Conservation (phyloP, 2,797 vertebrate genomes). For the Triplophysa yarkandensis region DNA sequence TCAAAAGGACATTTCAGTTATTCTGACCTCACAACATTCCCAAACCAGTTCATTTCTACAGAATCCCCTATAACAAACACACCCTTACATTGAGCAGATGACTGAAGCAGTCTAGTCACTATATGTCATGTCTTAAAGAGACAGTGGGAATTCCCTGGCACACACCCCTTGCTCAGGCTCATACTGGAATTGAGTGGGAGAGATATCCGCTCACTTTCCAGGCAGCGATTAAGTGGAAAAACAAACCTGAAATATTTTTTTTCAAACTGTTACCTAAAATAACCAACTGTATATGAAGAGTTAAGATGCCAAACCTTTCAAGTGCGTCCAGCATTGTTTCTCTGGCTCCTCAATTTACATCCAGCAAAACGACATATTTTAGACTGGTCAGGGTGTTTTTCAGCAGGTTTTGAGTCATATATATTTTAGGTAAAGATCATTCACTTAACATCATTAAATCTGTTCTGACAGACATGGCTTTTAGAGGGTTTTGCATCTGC, state of each 20-base stretch:
- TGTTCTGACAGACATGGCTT: no score
- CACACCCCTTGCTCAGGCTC: not conserved
- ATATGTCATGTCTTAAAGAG: constrained; percentile 9
- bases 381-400: no score
- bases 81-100: not conserved
- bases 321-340: no score
- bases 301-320: no score
- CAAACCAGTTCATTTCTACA: not conserved
- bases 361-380: no score
- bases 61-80: constrained; percentile 21
- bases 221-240: constrained; percentile 3
- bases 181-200: constrained; percentile 21
- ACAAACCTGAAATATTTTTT: not conserved
- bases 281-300: not conserved
- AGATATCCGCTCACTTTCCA: constrained; percentile 46
- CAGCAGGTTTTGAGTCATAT: no score
- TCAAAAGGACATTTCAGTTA: not conserved
- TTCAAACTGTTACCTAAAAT: not conserved
- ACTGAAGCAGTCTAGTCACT: not conserved
- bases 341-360: no score
- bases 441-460: no score
- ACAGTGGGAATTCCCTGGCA: constrained; percentile 47
- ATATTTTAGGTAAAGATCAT: no score
- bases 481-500: no score
- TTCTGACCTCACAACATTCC: not conserved